Evolutionary conservation across 2,113 vertebrate species (phyloP).

Genomic region (Pedetes capensis): DNA sequence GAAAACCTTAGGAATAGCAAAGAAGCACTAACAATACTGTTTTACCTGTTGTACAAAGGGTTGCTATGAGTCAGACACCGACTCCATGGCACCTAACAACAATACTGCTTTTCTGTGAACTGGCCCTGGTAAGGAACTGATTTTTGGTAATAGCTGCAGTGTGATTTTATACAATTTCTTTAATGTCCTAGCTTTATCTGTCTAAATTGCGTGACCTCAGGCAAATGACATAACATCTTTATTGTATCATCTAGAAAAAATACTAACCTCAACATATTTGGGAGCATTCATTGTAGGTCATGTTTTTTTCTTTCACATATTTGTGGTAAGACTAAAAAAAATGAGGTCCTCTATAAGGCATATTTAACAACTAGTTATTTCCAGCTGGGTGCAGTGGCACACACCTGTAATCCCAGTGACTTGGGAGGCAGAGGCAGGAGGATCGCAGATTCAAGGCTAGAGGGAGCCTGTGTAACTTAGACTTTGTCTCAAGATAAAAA

Average conservation of each 20-base stretch:
- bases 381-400: too few species aligned
- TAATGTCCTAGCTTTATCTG: background rate
- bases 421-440: too few species aligned
- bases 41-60: too few species aligned
- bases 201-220: conserved; percentile 14
- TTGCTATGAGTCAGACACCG: too few species aligned
- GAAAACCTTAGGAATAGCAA: too few species aligned
- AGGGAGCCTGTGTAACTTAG: too few species aligned
- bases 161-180: background rate
- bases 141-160: background rate
- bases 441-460: too few species aligned
- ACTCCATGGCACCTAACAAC: too few species aligned
- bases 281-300: background rate
- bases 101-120: background rate
- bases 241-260: background rate
- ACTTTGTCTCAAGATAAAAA: too few species aligned
- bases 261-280: background rate
- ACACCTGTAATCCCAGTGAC: too few species aligned
- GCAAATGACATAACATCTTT: background rate
- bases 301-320: background rate
- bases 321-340: background rate
- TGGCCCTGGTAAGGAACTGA: background rate
- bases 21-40: too few species aligned
- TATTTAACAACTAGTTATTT: too few species aligned
- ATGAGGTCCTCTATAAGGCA: background rate